Conservation (phyloP, 2,797 vertebrate species). For the Lepus oiostolus region DNA sequence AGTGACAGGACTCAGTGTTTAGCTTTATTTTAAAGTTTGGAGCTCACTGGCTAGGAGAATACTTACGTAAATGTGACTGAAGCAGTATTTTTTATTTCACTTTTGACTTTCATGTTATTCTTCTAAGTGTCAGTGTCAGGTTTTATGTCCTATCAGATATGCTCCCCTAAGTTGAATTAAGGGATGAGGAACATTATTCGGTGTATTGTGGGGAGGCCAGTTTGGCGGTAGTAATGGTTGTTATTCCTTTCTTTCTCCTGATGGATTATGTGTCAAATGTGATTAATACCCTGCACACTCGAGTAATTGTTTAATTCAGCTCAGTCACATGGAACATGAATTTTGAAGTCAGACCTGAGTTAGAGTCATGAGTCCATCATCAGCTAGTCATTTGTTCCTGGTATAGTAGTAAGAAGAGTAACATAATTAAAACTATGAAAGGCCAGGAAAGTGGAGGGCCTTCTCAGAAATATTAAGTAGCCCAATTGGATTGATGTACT, state of each 20-base stretch:
- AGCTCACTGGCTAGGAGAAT: conserved; percentile 7
- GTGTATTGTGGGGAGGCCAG: background rate
- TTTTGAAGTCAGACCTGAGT: conserved; percentile 35
- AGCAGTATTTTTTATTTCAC: background rate
- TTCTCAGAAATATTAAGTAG: background rate
- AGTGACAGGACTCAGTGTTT: background rate
- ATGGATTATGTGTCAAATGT: background rate
- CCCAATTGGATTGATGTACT: background rate
- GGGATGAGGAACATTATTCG: conserved; percentile 25
- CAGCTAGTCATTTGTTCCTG: conserved; percentile 6
- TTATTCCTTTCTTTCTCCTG: conserved; percentile 30
- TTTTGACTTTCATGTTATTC: conserved; percentile 36
- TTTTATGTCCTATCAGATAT: background rate
- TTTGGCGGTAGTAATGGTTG: background rate
- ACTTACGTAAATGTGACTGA: background rate
- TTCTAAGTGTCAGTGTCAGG: conserved; percentile 4
- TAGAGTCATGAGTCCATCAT: background rate
- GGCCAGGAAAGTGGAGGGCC: background rate
- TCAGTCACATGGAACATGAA: background rate
- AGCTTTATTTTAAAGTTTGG: conserved; percentile 45
- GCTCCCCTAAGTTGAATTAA: conserved; percentile 17
- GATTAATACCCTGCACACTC: background rate
- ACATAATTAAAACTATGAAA: background rate
- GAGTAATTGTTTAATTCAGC: background rate
- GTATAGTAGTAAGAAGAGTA: background rate